Evolutionary conservation across 2,113 vertebrate species (phyloP), one percentile per base, ranked within the genome.

Genomic region (Ivindomyrus marchei): DNA sequence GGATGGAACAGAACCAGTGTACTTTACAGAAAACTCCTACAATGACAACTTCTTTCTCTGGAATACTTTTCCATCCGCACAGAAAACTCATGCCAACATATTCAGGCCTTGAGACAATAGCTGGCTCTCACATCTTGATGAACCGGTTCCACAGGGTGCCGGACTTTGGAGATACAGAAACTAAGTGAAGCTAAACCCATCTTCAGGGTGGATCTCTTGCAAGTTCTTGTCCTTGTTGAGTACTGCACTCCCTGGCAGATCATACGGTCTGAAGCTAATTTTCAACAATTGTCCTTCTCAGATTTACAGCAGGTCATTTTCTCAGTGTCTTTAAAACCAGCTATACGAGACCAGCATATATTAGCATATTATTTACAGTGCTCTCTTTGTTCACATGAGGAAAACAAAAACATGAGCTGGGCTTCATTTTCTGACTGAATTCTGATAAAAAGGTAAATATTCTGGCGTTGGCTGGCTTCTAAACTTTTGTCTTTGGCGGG

Each of bases 221-320:
- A 87, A 87, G 85, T 87, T 87, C 85, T 87, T 42, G 50, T 36
- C 85, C 85, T 52, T 87, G 85, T 49, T 19, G n/a, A 46, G 85
- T 36, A 39, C n/a, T 47, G 7, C 85, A 87, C 27, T 36, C 50
- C 85, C 50, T 87, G 27, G 13, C 85, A 36, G 31, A 4, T 24
- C 31, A 27, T 53, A 31, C 6, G 52, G 13, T 87, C n/a, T 87
- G 27, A 36, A 52, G 85, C 45, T 49, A 27, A 87, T 87, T 87
- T n/a, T 87, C 24, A n/a, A 52, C 74, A 80, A 80, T 80, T 80
- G 74, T 42, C 19, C 85, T 87, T 85, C 83, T 85, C 83, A 45
- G 39, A 85, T 85, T 85, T 80, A 80, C 74, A 87, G 85, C 42
- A 87, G 85, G 27, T 52, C n/a, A 87, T 36, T 87, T 50, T 87